phyloP scores from a whole-genome alignment of 2,113 vertebrate genomes.

The Platichthys flesus region DNA sequence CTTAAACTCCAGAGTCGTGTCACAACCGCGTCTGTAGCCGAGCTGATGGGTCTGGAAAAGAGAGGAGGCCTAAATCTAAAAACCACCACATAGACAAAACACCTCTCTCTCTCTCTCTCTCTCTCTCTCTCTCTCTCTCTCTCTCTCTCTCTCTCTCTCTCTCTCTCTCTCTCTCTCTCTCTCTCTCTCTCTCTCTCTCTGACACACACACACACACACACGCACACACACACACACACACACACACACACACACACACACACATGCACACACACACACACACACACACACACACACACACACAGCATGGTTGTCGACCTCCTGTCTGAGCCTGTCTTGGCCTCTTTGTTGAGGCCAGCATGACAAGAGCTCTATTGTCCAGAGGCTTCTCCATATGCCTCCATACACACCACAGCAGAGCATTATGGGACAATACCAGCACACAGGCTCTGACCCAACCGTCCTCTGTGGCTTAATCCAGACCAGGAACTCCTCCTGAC shows the following conservation, averaged over 20 bases:
- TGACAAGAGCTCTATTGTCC: constrained; percentile 72
- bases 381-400: constrained; percentile 65
- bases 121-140: too few species aligned
- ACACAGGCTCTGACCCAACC: constrained; percentile 40
- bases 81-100: not conserved
- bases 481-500: too few species aligned
- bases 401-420: constrained; percentile 19
- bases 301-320: constrained; percentile 39
- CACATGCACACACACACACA: not conserved
- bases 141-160: too few species aligned
- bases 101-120: too few species aligned
- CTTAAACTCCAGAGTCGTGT: too few species aligned
- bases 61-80: too few species aligned
- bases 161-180: too few species aligned
- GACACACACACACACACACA: too few species aligned
- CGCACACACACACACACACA: not conserved
- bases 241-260: not conserved
- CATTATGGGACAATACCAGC: constrained; percentile 38
- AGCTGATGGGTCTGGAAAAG: too few species aligned
- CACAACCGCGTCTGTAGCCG: too few species aligned
- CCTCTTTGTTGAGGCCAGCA: constrained; percentile 67
- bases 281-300: constrained; percentile 9
- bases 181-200: too few species aligned
- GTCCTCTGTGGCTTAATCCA: constrained; percentile 8
- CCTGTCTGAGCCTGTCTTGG: constrained; percentile 64